Evolutionary conservation across 2,797 vertebrate species (phyloP).

Genomic region (Alcedo atthis): DNA sequence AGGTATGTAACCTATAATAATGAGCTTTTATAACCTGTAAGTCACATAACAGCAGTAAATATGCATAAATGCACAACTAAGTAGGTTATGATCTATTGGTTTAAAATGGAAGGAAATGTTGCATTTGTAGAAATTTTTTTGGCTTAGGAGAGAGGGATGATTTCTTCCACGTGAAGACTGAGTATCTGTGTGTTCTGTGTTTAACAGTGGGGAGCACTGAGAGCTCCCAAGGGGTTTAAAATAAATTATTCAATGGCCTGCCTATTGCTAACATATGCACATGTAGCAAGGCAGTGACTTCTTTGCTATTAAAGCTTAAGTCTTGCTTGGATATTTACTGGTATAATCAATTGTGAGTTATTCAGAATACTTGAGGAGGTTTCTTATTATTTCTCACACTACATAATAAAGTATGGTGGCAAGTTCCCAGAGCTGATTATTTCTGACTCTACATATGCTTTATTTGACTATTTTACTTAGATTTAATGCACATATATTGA

Average conservation of each 20-base stretch:
- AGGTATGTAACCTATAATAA: background rate
- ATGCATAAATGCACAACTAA: background rate
- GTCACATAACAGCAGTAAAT: background rate
- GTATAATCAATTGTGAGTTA: background rate
- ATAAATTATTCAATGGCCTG: background rate
- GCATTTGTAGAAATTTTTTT: background rate
- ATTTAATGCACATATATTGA: background rate
- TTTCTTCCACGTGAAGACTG: background rate
- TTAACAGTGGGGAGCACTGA: background rate
- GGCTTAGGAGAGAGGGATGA: background rate
- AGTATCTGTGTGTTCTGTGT: background rate
- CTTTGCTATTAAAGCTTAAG: constrained; percentile 6
- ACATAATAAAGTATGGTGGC: background rate
- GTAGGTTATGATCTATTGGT: background rate
- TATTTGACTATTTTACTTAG: background rate
- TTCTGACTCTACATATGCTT: background rate
- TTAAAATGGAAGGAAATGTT: background rate
- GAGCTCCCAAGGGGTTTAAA: background rate
- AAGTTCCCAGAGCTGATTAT: background rate
- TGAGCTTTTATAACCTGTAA: background rate
- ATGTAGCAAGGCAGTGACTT: background rate
- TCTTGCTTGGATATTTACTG: background rate
- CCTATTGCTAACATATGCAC: background rate
- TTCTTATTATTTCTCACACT: constrained; percentile 11
- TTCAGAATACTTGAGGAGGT: constrained; percentile 1